These are phyloP conservation scores for Mimas tiliae DNA, from an alignment of 2,888 invertebrate species.

Conservation along the genomic window DNA sequence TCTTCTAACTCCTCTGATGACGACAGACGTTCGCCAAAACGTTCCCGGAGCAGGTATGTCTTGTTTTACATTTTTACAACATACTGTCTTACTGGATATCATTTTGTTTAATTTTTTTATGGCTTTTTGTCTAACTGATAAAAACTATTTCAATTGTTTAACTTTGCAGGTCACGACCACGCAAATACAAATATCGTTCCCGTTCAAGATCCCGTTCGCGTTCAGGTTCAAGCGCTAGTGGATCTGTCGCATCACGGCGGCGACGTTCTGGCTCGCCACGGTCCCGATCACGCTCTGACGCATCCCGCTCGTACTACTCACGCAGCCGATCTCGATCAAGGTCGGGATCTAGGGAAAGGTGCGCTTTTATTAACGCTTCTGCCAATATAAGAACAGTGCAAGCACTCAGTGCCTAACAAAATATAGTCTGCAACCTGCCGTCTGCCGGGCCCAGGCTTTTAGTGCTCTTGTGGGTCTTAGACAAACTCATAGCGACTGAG, in stretches of 20 bases:
- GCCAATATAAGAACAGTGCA: not conserved
- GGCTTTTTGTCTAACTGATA: no score
- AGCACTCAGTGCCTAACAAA: not conserved
- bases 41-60: conserved; percentile 75
- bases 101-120: no score
- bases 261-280: conserved; percentile 72
- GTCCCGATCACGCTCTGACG: conserved; percentile 86
- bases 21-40: conserved; percentile 64
- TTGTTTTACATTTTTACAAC: conserved; percentile 25
- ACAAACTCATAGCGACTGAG: not conserved
- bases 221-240: conserved; percentile 74
- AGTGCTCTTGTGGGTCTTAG: no score
- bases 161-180: conserved; percentile 82
- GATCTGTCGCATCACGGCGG: conserved; percentile 70
- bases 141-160: no score
- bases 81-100: no score
- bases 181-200: conserved; percentile 88
- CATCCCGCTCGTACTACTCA: conserved; percentile 84
- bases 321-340: conserved; percentile 85
- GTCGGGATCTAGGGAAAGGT: conserved; percentile 83
- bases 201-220: conserved; percentile 87
- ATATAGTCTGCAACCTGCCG: not conserved
- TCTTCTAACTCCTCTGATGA: conserved; percentile 76
- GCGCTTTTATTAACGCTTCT: conserved; percentile 36
- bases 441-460: no score